A percentile compares a stretch with the other conserved stretches of the same genome.
Evolutionary conservation across 2,797 vertebrate genomes (phyloP).

Genomic region (Lagodon rhomboides): DNA sequence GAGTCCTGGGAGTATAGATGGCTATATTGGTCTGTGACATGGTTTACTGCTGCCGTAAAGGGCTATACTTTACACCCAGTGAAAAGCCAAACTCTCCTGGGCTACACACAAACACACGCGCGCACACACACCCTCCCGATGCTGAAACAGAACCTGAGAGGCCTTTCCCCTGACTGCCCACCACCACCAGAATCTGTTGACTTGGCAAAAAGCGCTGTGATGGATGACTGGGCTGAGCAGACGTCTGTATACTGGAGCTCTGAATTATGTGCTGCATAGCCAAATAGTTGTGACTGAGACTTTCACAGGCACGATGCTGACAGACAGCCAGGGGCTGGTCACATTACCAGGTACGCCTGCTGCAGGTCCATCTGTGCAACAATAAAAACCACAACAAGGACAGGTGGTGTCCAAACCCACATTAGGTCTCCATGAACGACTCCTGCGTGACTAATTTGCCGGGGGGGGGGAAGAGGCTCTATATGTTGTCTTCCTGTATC

Average conservation of each 20-base stretch:
- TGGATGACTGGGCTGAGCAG: slow-evolving; percentile 65
- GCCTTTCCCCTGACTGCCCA: slow-evolving; percentile 56
- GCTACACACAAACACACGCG: slow-evolving; percentile 24
- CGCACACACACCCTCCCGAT: slow-evolving; percentile 12
- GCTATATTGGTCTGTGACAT: slow-evolving; percentile 60
- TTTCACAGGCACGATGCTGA: slow-evolving; percentile 47
- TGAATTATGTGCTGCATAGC: slow-evolving; percentile 79
- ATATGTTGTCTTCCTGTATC: slow-evolving; percentile 1
- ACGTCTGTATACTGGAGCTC: slow-evolving; percentile 68
- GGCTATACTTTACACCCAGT: slow-evolving; percentile 47
- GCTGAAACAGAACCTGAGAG: slow-evolving; percentile 67
- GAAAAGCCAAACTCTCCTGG: slow-evolving; percentile 36
- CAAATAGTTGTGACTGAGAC: slow-evolving; percentile 71
- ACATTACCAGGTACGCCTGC: slow-evolving; percentile 57
- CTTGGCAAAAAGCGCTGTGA: slow-evolving; percentile 72
- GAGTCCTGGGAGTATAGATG: slow-evolving; percentile 31
- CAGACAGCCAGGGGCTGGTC: slow-evolving; percentile 38
- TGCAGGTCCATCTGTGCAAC: slow-evolving; percentile 56
- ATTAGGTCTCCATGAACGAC: neutral
- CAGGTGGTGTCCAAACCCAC: slow-evolving; percentile 36
- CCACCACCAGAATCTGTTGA: slow-evolving; percentile 75
- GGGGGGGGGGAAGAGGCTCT: neutral
- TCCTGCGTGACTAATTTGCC: neutral
- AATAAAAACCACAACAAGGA: slow-evolving; percentile 15
- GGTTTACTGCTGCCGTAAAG: slow-evolving; percentile 60